Conservation (phyloP, 2,888 invertebrate species). For the Myathropa florea region DNA sequence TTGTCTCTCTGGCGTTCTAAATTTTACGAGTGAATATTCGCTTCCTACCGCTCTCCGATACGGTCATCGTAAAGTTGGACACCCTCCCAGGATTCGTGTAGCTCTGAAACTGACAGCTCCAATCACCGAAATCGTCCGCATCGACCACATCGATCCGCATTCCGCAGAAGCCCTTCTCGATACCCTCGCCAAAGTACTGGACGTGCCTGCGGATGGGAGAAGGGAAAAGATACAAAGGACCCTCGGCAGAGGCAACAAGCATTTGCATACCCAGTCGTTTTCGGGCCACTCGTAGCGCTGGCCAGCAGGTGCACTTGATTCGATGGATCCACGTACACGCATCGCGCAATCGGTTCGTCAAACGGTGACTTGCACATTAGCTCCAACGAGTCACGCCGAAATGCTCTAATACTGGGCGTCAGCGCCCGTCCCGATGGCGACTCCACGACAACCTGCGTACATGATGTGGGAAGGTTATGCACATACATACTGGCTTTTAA, state of each 20-base stretch:
- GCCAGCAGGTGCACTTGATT: slow-evolving; percentile 73
- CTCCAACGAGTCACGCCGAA: slow-evolving; percentile 65
- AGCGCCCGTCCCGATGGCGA: slow-evolving; percentile 72
- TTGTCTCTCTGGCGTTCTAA: too few relatives aligned
- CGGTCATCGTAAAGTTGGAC: slow-evolving; percentile 53
- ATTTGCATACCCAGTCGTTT: slow-evolving; percentile 72
- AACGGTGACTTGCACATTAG: slow-evolving; percentile 73
- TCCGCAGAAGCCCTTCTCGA: slow-evolving; percentile 74
- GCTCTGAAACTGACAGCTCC: slow-evolving; percentile 73
- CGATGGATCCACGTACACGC: slow-evolving; percentile 73
- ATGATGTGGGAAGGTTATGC: not conserved
- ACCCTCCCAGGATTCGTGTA: slow-evolving; percentile 29
- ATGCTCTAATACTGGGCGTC: slow-evolving; percentile 61
- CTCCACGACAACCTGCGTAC: slow-evolving; percentile 71
- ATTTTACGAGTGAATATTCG: slow-evolving; percentile 9
- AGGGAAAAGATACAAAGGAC: not conserved
- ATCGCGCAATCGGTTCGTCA: slow-evolving; percentile 73
- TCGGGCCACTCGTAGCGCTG: slow-evolving; percentile 66
- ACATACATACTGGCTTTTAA: slow-evolving; percentile 38
- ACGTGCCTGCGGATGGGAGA: slow-evolving; percentile 69
- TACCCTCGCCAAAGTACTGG: slow-evolving; percentile 73
- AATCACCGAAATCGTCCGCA: slow-evolving; percentile 72
- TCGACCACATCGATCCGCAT: slow-evolving; percentile 70
- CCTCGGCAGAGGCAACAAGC: not conserved
- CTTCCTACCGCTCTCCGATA: slow-evolving; percentile 45